Evolutionary conservation across 2,113 vertebrate species (phyloP).

Genomic region (Anarrhichthys ocellatus): DNA sequence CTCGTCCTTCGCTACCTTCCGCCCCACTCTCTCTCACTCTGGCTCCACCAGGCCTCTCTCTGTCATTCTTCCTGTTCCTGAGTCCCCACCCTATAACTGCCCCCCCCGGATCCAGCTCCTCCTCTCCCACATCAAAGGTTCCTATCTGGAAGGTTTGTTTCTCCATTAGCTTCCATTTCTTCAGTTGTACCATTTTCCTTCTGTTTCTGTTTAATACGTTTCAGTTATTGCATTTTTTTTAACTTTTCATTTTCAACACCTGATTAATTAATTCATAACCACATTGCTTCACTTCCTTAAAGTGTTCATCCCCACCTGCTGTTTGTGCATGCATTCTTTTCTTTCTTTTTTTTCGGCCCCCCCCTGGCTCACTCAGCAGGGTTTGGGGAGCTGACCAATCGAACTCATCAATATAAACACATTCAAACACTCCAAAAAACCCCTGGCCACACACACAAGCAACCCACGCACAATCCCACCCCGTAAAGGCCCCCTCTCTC

Average conservation of each 20-base stretch:
- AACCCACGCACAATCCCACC: slow-evolving; percentile 18
- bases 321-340: slow-evolving; percentile 42
- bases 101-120: slow-evolving; percentile 84
- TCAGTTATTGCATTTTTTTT: slow-evolving; percentile 26
- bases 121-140: slow-evolving; percentile 88
- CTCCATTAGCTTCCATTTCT: slow-evolving; percentile 74
- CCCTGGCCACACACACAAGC: slow-evolving; percentile 24
- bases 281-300: slow-evolving; percentile 69
- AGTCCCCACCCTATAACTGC: slow-evolving; percentile 84
- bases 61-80: slow-evolving; percentile 87
- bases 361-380: slow-evolving; percentile 44
- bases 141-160: slow-evolving; percentile 88
- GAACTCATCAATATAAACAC: slow-evolving; percentile 33
- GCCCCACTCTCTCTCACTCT: slow-evolving; percentile 85
- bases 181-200: slow-evolving; percentile 59
- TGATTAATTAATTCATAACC: slow-evolving; percentile 74
- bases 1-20: slow-evolving; percentile 87
- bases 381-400: slow-evolving; percentile 39
- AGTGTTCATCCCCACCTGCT: slow-evolving; percentile 43
- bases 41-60: slow-evolving; percentile 85
- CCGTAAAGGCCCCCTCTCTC: slow-evolving; percentile 41
- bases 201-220: slow-evolving; percentile 36
- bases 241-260: slow-evolving; percentile 51
- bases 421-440: slow-evolving; percentile 5
- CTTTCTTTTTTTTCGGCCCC: slow-evolving; percentile 22